Evolutionary conservation across 2,888 invertebrate genomes (phyloP), one percentile per base, ranked within the genome.

Genomic region (Monoplex corrugatus): DNA sequence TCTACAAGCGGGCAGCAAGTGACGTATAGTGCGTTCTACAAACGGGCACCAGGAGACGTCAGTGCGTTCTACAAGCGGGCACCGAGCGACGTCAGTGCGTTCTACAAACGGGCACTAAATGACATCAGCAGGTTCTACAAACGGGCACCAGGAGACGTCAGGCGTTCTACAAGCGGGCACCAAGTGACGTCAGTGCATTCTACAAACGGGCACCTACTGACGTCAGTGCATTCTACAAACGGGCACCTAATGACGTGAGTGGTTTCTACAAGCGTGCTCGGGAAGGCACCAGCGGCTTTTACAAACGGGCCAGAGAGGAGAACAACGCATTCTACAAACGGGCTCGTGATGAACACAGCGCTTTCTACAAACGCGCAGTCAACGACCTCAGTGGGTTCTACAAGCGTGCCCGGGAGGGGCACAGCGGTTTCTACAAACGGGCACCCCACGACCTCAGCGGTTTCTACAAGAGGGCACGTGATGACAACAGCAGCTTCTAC

Each of bases 141-240:
- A 35, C 84, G 84, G 0, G 50, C n/a, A 2, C 44, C 6, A 0
- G 23, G 23, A 23, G 84, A 84, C 23, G 0, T 23, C 35, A 84
- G 84, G 38, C 38, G 5, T 84, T 90, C 78, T 90, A 90, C 87
- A 90, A 90, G n/a, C 78, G 89, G 50, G 87, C 82, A n/a, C 84
- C 19, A 5, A 40, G 32, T 28, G 78, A 78, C 2, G 38, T 19
- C 43, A 82, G 40, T 40, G 19, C 16, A 16, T 78, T 78, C 78
- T 78, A 75, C 80, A 78, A 90, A 83, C 80, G 88, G 2, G 72
- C 68, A 2, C 44, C 19, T 1, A 43, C 72, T n/a, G n/a, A 80
- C 23, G 40, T 80, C 43, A 87, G 40, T 28, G 72, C 35, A 2
- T 80, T 78, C 40, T 87, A 89, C 86, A 90, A 90, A 57, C 83